Conservation (phyloP, 92 coral and sea anemone species). For the Paramuricea clavata region DNA sequence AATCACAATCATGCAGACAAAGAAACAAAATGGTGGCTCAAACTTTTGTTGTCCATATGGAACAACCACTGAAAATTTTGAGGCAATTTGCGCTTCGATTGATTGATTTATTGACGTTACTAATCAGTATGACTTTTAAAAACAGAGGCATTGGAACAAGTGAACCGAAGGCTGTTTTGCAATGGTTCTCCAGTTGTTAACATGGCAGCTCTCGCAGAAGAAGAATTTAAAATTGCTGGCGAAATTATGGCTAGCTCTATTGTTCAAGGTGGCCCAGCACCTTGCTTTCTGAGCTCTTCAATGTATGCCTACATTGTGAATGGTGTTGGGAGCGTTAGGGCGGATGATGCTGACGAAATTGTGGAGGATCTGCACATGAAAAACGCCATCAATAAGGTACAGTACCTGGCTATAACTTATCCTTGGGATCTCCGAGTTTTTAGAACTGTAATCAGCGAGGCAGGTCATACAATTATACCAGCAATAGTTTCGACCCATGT, state of each 20-base stretch:
- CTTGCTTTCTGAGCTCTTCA: constrained; percentile 68
- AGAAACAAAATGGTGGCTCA: no score
- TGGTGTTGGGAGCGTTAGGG: constrained; percentile 69
- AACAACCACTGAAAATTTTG: not conserved
- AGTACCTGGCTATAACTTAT: constrained; percentile 7
- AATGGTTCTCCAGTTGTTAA: constrained; percentile 17
- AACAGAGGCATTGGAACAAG: constrained; percentile 33
- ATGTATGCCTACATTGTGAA: constrained; percentile 70
- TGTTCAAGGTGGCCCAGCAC: constrained; percentile 56
- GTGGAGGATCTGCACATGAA: constrained; percentile 53
- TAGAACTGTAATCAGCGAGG: not conserved
- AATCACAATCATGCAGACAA: no score
- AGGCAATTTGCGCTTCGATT: not conserved
- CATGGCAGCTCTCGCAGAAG: constrained; percentile 32
- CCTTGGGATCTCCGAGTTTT: not conserved
- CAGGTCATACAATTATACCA: not conserved
- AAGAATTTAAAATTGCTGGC: constrained; percentile 31
- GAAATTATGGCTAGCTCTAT: constrained; percentile 38
- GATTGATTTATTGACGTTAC: not conserved
- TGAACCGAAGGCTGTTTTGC: constrained; percentile 26
- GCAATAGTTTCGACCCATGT: not conserved
- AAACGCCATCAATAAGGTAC: constrained; percentile 68
- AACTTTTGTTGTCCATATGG: not conserved
- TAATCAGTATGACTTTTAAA: not conserved
- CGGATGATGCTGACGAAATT: constrained; percentile 55